phyloP scores from a whole-genome alignment of 2,888 invertebrate species.

The Penaeus monodon region DNA sequence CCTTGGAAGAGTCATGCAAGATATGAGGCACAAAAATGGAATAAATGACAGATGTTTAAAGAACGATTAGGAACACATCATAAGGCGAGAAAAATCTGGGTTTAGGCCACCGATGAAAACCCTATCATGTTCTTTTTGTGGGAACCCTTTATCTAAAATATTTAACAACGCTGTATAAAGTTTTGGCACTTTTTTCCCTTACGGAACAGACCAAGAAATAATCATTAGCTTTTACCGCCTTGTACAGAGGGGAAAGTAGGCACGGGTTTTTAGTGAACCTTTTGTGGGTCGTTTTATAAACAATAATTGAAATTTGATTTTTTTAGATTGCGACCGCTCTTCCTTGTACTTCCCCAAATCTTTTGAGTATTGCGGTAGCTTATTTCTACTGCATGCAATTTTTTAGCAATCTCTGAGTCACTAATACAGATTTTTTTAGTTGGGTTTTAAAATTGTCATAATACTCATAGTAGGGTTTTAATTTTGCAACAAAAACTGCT shows the following conservation, averaged over 20 bases:
- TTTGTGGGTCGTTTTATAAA: slow-evolving; percentile 67
- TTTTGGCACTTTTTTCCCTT: slow-evolving; percentile 63
- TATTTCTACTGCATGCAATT: slow-evolving; percentile 27
- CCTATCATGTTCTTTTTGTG: slow-evolving; percentile 36
- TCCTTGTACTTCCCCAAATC: slow-evolving; percentile 65
- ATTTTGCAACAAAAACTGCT: too few relatives aligned
- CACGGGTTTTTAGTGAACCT: slow-evolving; percentile 66
- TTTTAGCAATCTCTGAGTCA: too few relatives aligned
- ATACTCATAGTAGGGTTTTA: too few relatives aligned
- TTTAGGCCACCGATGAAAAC: slow-evolving; percentile 54
- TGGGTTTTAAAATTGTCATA: too few relatives aligned
- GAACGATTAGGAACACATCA: too few relatives aligned
- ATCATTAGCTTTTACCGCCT: slow-evolving; percentile 52
- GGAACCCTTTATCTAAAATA: slow-evolving; percentile 66
- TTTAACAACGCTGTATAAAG: slow-evolving; percentile 65
- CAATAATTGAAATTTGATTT: slow-evolving; percentile 64
- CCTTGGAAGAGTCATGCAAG: slow-evolving; percentile 67
- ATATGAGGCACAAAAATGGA: slow-evolving; percentile 67
- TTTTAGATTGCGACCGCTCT: slow-evolving; percentile 62
- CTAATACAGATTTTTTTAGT: too few relatives aligned
- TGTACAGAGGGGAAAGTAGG: slow-evolving; percentile 65
- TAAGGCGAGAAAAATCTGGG: too few relatives aligned
- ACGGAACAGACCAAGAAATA: slow-evolving; percentile 66
- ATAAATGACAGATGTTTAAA: slow-evolving; percentile 69
- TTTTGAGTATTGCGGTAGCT: slow-evolving; percentile 65